Conservation (phyloP, 2,797 vertebrate genomes). For the Vespertilio murinus region DNA sequence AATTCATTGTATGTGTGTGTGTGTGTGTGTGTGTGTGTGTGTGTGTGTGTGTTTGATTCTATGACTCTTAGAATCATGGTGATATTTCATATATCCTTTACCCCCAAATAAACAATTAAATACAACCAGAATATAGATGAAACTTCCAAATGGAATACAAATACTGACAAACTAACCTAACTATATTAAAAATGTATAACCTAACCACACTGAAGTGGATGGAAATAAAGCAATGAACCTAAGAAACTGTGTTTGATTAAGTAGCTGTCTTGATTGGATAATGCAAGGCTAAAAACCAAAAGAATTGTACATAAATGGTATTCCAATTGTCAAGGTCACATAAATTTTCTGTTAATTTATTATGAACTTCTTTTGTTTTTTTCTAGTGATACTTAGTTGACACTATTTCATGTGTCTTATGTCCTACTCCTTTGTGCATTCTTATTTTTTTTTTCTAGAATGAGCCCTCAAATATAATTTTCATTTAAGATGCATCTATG, state of each 20-base stretch:
- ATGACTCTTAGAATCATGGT: not conserved
- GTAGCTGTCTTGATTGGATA: not conserved
- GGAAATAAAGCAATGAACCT: not conserved
- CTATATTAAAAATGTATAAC: not conserved
- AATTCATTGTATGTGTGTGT: not conserved
- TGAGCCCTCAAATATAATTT: not conserved
- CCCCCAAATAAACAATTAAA: not conserved
- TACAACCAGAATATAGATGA: not conserved
- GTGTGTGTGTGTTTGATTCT: not conserved
- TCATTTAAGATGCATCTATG: not conserved
- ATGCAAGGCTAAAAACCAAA: not conserved
- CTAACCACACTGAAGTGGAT: not conserved
- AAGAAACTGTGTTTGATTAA: not conserved
- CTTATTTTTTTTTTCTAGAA: not conserved
- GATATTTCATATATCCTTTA: not conserved
- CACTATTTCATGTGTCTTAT: slow-evolving; percentile 11
- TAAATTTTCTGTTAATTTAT: not conserved
- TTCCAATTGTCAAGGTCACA: not conserved
- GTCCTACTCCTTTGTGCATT: not conserved
- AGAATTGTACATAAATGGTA: not conserved
- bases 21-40: not conserved
- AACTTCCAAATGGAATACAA: not conserved
- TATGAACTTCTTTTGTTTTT: not conserved
- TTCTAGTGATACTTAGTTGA: not conserved
- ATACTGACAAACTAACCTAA: not conserved